Evolutionary conservation across 1,140 invertebrate genomes (phyloP).

Genomic region (Stegodyphus mimosarum): DNA sequence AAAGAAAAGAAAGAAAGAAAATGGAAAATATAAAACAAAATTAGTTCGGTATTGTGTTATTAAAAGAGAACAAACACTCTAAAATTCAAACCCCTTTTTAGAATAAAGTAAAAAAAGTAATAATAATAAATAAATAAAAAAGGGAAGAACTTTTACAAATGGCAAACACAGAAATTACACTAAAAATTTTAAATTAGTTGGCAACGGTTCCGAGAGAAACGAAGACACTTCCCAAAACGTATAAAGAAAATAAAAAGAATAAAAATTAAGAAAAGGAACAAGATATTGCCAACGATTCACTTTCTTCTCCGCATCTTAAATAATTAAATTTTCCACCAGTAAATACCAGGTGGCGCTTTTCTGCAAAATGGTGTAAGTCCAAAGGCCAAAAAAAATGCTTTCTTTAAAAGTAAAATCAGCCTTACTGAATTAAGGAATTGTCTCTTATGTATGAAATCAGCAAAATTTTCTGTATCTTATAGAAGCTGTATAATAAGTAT

Average conservation of each 20-base stretch:
- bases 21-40: background rate
- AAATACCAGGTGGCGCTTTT: background rate
- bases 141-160: background rate
- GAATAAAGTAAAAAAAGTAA: no score
- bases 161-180: slow-evolving; percentile 45
- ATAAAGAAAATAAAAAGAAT: slow-evolving; percentile 39
- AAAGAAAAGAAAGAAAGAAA: background rate
- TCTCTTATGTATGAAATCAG: no score
- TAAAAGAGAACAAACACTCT: no score
- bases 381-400: background rate
- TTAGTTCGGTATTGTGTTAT: background rate
- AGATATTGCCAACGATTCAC: slow-evolving; percentile 26
- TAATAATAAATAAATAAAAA: background rate
- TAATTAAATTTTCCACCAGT: slow-evolving; percentile 44
- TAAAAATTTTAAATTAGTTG: slow-evolving; percentile 55
- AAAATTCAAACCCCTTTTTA: no score
- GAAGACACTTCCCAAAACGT: background rate
- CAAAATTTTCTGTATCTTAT: no score
- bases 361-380: background rate
- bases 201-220: slow-evolving; percentile 24
- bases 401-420: background rate
- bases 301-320: slow-evolving; percentile 28
- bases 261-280: background rate
- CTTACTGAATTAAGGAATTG: background rate
- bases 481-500: no score